phyloP scores from a whole-genome alignment of 2,888 invertebrate species.

The Drosophila ezoana region DNA sequence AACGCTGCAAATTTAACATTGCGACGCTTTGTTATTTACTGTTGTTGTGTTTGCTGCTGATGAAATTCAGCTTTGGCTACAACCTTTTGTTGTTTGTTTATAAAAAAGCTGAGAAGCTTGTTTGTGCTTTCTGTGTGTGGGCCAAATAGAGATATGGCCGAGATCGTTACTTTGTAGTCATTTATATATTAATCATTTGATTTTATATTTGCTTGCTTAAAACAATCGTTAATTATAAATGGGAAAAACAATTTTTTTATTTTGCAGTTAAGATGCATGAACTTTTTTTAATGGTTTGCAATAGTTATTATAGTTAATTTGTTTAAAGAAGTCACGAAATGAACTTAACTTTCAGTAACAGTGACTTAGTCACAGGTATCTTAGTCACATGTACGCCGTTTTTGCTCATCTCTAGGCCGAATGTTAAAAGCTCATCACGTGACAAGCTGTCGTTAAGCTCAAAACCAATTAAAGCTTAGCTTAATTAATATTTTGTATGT shows the following conservation, averaged over 20 bases:
- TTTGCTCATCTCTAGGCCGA: neutral
- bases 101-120: conserved; percentile 20
- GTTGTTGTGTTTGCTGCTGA: conserved; percentile 9
- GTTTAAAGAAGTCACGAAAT: too few species aligned
- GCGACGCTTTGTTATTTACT: conserved; percentile 1
- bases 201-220: too few species aligned
- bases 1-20: conserved; percentile 19
- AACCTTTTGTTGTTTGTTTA: conserved; percentile 19
- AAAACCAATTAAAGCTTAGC: conserved; percentile 27
- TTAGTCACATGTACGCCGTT: neutral
- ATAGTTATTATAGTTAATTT: too few species aligned
- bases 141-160: conserved; percentile 1
- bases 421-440: conserved; percentile 48
- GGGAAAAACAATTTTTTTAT: too few species aligned
- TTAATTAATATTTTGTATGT: neutral
- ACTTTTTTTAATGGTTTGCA: too few species aligned
- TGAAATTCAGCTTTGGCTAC: conserved; percentile 39
- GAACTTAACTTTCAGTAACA: neutral
- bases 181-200: too few species aligned
- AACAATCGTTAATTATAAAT: too few species aligned
- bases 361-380: neutral
- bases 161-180: neutral
- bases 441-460: conserved; percentile 24
- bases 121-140: conserved; percentile 1
- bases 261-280: too few species aligned